Conservation (phyloP, 2,888 invertebrate species). For the Erannis defoliaria region DNA sequence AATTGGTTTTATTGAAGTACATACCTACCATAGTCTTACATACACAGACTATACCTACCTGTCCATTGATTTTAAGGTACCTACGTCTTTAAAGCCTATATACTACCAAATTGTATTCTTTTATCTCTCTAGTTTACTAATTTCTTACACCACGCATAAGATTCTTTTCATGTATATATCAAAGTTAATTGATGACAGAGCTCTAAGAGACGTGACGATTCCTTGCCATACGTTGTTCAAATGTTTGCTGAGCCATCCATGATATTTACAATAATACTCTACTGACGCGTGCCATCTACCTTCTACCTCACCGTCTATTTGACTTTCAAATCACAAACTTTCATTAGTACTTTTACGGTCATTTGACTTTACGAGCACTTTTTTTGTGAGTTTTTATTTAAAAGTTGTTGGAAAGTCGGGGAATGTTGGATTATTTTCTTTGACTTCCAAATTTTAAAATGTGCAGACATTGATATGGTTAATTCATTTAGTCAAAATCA, state of each 20-base stretch:
- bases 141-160: conserved; percentile 3
- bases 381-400: conserved; percentile 35
- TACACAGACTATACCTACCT: too few species aligned
- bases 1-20: too few species aligned
- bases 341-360: conserved; percentile 45
- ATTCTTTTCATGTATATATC: conserved; percentile 38
- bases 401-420: conserved; percentile 25
- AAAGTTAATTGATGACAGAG: conserved; percentile 29
- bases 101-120: too few species aligned
- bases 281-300: conserved; percentile 56
- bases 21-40: too few species aligned
- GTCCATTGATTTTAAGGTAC: too few species aligned
- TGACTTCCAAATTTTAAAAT: not conserved
- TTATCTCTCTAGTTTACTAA: too few species aligned
- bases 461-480: not conserved
- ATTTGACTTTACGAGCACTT: conserved; percentile 41
- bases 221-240: conserved; percentile 51
- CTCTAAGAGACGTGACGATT: conserved; percentile 50
- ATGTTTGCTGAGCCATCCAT: conserved; percentile 60
- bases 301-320: conserved; percentile 52
- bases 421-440: conserved; percentile 21
- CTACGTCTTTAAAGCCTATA: too few species aligned
- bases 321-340: conserved; percentile 56
- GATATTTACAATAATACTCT: conserved; percentile 56
- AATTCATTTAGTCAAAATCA: too few species aligned